Conservation (phyloP, 2,113 vertebrate genomes). For the Neomonachus schauinslandi region DNA sequence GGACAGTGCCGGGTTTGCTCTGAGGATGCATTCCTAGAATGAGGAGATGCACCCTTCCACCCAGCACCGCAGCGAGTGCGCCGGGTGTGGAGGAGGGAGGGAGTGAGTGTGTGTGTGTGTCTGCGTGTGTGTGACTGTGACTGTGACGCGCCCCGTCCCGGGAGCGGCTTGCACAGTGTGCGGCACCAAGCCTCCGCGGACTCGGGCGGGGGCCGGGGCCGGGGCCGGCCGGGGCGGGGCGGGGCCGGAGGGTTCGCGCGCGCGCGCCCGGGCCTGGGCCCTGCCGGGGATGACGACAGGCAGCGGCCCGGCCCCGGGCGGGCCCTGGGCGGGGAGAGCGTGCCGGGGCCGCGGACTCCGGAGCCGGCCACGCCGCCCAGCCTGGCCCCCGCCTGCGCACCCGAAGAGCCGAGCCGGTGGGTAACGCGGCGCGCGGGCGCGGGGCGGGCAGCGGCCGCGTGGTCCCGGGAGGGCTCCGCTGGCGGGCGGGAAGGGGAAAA, state of each 20-base stretch:
- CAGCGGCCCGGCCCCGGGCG: slow-evolving; percentile 70
- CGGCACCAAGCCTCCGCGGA: background rate
- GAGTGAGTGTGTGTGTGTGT: background rate
- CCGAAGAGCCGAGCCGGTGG: slow-evolving; percentile 58
- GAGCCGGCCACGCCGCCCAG: slow-evolving; percentile 52
- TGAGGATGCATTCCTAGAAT: background rate
- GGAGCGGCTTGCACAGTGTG: background rate
- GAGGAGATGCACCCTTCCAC: background rate
- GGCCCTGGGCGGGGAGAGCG: slow-evolving; percentile 76
- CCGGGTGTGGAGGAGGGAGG: background rate
- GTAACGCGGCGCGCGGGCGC: slow-evolving; percentile 15
- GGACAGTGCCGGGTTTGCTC: background rate
- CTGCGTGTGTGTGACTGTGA: too few species aligned
- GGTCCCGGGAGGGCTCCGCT: background rate
- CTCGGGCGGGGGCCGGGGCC: background rate
- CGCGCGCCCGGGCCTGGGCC: slow-evolving; percentile 55
- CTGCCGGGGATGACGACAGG: slow-evolving; percentile 79
- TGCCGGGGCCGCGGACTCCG: slow-evolving; percentile 50
- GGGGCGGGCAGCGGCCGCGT: background rate
- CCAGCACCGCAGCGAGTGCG: background rate
- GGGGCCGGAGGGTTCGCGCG: slow-evolving; percentile 41
- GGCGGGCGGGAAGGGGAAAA: background rate
- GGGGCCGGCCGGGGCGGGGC: background rate
- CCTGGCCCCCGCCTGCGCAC: slow-evolving; percentile 47
- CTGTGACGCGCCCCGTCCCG: background rate